Evolutionary conservation across 37 sponge, comb jelly and placozoan species (phyloP), one percentile per base, ranked within the genome.

Genomic region (Bolinopsis microptera): DNA sequence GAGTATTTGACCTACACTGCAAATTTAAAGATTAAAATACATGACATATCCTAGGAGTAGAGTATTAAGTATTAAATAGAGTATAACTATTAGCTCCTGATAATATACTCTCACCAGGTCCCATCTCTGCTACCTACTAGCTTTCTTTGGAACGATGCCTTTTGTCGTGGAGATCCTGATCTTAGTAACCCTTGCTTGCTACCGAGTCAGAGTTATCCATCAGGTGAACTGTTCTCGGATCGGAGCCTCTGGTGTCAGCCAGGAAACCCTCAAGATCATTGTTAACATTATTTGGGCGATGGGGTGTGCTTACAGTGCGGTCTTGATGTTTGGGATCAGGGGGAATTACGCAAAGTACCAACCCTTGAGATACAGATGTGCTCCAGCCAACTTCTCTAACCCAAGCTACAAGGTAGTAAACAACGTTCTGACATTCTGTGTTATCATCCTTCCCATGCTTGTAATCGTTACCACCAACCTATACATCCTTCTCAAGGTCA

Each of bases 91-190:
- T n/a, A n/a, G n/a, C n/a, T n/a, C n/a, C n/a, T n/a, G n/a, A n/a
- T n/a, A n/a, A n/a, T n/a, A 18, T 48, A 36, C 9, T 80, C 24
- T 22, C 32, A 39, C 21, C 90, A 86, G 90, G 90, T 86, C 90
- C 90, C 0, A n/a, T 27, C 34, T 86, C 48, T 86, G 90, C 90
- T 86, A 86, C 61, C 23, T 86, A 5, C 25, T 41, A 13, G 90
- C 90, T 28, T 86, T 86, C 26, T 0, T 86, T 24, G 90, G 90
- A 26, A 28, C 90, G 35, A 34, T 40, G 26, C 90, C 90, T 9
- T 86, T 86, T 40, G 90, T 86, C 1, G 90, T 86, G 41, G 90
- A 86, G 61, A 86, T 86, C 90, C 36, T 86, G 26, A 86, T 86
- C 26, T 48, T 86, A 1, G 90, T 86, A 1, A 18, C 35, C 30